A percentile compares a stretch with the other conserved stretches of the same genome.
These are phyloP conservation scores for Cydia amplana DNA, from an alignment of 1,140 invertebrate genomes.

Conservation along the genomic window DNA sequence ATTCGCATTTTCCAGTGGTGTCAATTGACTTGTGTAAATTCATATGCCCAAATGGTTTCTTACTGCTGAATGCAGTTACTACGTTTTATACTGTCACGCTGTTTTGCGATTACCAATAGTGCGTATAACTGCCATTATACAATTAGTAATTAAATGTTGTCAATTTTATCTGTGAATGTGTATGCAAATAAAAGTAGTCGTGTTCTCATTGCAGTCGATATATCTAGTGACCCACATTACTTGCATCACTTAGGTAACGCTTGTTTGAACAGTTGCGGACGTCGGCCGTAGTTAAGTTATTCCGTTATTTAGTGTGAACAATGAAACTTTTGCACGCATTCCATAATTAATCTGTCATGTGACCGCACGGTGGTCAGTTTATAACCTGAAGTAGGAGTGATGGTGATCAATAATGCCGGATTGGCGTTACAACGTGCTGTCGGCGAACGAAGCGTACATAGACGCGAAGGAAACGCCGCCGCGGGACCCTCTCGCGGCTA, in stretches of 20 bases:
- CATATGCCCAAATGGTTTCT: too few species aligned
- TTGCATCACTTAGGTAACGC: conserved; percentile 22
- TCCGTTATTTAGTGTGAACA: conserved; percentile 41
- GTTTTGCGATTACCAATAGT: too few species aligned
- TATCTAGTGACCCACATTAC: conserved; percentile 33
- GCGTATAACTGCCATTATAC: too few species aligned
- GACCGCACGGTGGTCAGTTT: conserved; percentile 42
- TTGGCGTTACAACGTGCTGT: conserved; percentile 79
- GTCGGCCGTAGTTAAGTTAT: conserved; percentile 54
- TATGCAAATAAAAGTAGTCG: not conserved
- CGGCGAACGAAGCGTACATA: conserved; percentile 76
- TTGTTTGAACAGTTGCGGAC: conserved; percentile 58
- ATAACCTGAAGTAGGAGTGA: conserved; percentile 48
- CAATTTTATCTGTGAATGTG: not conserved
- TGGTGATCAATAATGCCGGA: conserved; percentile 73
- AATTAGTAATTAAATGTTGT: not conserved
- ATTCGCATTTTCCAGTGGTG: too few species aligned
- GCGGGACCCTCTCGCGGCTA: conserved; percentile 65
- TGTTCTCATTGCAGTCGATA: conserved; percentile 24
- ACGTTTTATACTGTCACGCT: too few species aligned
- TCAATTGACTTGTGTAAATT: too few species aligned
- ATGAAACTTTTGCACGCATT: conserved; percentile 48
- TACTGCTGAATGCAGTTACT: too few species aligned
- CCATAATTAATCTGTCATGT: conserved; percentile 33
- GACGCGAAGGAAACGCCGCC: conserved; percentile 57